Conservation (phyloP, 1,140 invertebrate species). For the Trialeurodes vaporariorum region DNA sequence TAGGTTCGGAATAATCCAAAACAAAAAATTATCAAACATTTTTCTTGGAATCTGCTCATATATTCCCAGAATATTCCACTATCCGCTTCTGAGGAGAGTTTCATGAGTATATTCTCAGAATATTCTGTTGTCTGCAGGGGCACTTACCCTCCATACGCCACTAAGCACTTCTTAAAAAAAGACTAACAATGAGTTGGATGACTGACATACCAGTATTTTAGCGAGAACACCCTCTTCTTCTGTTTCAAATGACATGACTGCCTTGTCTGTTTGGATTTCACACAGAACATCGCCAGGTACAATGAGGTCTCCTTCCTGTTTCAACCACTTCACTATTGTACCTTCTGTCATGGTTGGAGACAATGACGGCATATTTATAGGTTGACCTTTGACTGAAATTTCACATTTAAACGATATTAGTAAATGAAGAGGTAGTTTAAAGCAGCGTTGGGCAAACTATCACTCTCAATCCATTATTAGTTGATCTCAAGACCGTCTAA, state of each 20-base stretch:
- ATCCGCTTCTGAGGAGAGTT: not conserved
- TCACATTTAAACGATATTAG: constrained; percentile 2
- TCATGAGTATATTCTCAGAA: not conserved
- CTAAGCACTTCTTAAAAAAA: not conserved
- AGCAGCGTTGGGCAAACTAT: not conserved
- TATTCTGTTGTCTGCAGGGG: not conserved
- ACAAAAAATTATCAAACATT: not conserved
- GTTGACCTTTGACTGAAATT: constrained; percentile 10
- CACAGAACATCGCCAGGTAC: constrained; percentile 81
- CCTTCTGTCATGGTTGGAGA: constrained; percentile 98
- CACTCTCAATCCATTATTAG: no score
- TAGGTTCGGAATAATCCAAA: no score
- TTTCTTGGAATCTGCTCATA: not conserved
- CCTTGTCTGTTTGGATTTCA: constrained; percentile 99
- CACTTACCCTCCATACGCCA: not conserved
- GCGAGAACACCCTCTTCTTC: constrained; percentile 95
- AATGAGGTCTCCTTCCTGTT: constrained; percentile 80
- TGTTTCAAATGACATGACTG: constrained; percentile 98
- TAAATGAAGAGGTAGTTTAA: not conserved
- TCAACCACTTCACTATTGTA: constrained; percentile 93
- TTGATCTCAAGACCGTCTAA: no score
- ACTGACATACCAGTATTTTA: constrained; percentile 60
- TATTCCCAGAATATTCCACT: not conserved
- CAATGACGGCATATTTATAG: constrained; percentile 73
- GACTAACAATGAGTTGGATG: not conserved